Conservation (phyloP, 2,797 vertebrate species). For the Hippocampus kuda region DNA sequence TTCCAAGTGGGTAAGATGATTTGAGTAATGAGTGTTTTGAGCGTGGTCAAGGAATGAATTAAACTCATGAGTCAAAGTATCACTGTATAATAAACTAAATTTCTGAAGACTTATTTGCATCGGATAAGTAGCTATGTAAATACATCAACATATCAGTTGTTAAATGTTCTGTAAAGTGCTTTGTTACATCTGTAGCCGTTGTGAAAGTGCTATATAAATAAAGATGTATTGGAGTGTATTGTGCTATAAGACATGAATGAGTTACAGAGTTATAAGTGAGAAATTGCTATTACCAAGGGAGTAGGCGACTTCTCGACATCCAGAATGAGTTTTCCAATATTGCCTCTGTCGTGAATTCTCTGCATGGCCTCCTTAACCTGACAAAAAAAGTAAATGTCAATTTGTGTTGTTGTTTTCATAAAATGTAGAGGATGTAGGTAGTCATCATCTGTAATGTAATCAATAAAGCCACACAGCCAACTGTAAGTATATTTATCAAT, state of each 20-base stretch:
- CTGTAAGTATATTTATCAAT: not conserved
- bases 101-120: not conserved
- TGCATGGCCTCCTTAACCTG: slow-evolving; percentile 99
- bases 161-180: too few relatives aligned
- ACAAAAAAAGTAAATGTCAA: not conserved
- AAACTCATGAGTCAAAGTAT: too few relatives aligned
- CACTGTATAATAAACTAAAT: too few relatives aligned
- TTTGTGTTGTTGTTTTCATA: not conserved
- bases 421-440: not conserved
- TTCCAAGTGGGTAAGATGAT: not conserved
- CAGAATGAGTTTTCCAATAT: slow-evolving; percentile 95
- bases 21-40: not conserved
- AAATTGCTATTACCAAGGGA: slow-evolving; percentile 75
- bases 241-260: not conserved
- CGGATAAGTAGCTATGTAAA: not conserved
- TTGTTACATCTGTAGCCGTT: too few relatives aligned
- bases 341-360: slow-evolving; percentile 96
- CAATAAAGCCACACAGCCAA: not conserved
- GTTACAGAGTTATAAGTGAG: not conserved
- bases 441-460: not conserved
- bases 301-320: slow-evolving; percentile 95
- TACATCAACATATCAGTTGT: not conserved
- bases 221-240: not conserved
- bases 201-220: too few relatives aligned
- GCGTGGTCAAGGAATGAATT: too few relatives aligned